Base-by-base conservation (phyloP, 2,888 invertebrate genomes). In the Diaphora mendica region DNA sequence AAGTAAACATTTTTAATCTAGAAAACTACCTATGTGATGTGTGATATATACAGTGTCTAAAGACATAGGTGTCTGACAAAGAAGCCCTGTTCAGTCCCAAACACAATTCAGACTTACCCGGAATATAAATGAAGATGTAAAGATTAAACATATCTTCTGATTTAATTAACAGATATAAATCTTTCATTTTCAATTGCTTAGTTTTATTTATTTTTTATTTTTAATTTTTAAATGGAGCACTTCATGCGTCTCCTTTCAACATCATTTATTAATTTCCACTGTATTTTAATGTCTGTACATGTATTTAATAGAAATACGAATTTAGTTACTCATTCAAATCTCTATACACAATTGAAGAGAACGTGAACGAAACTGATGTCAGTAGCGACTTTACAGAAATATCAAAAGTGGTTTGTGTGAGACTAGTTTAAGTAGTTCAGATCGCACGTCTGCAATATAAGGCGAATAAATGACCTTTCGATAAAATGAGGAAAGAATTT, bases 401-500 rank as follows among this genome's bases (percentile, higher is more conserved):
- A 48, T n/a, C 26, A 55, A 33, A 68, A 72, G 73, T 81, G 82
- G 80, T 64, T 74, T 65, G 79, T 81, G 79, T 83, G 80, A 80
- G 82, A 71, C 81, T 20, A 70, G 75, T 62, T 81, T 81, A 83
- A 83, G 73, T 77, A 68, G 80, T 75, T 65, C 66, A 13, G 30
- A 30, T 75, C 64, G 70, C 89, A 89, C 91, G 89, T 89, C 86
- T 84, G 87, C 87, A 90, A 91, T 92, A 88, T 90, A 93, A 92
- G 87, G 88, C 89, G 87, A 91, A 93, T 92, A 91, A 91, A 93
- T 91, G 93, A 92, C 91, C 90, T 88, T 85, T 86, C 87, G 90
- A 90, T 91, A 89, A 91, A 92, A 93, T 93, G 92, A 89, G 91
- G 86, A 89, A 90, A 88, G 89, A 91, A 92, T 93, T 93, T 91